Base-by-base conservation (phyloP, 2,888 invertebrate genomes). In the Cheilosia soror region DNA sequence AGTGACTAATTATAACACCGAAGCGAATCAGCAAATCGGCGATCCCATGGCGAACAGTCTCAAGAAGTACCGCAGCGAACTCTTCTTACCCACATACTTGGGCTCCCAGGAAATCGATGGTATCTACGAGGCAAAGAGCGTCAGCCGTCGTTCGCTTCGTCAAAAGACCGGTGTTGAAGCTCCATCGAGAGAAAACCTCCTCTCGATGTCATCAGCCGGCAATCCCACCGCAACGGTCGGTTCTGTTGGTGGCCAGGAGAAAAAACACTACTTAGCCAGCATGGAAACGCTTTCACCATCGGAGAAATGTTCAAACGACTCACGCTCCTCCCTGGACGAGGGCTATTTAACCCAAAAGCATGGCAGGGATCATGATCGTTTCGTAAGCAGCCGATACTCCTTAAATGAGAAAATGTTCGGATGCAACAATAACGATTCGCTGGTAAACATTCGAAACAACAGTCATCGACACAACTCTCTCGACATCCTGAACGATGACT, bases 1-100 rank as follows among this genome's bases (percentile, higher is more conserved):
- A 57, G 92, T 92, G 5, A 92, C 92, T 27, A 92, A 92, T 65
- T 92, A 90, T 76, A 92, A 92, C 76, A 92, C 92, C 0, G 92
- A 92, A 87, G 92, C 92, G 2, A 92, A 92, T 88, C 92, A 92
- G 73, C 91, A 92, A 82, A 92, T 92, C 29, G 89, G 89, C 11
- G 92, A 92, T 88, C 90, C 91, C 0, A 80, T 90, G 42, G 89
- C 90, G n/a, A 72, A 79, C 0, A 72, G 86, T 3, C 82, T 90
- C 2, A 92, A 92, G 79, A 90, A 90, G 55, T 91, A 91, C 88
- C 90, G 91, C 68, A 92, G 92, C 80, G 92, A 92, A 87, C 78
- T 92, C 6, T 90, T 92, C 53, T 75, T 92, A 62, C 92, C 92
- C 42, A 92, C 92, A 0, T 92, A 90, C 72, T 87, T 91, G 33